Base-by-base conservation (phyloP, 2,888 invertebrate species). In the Philhelius pedissequus region DNA sequence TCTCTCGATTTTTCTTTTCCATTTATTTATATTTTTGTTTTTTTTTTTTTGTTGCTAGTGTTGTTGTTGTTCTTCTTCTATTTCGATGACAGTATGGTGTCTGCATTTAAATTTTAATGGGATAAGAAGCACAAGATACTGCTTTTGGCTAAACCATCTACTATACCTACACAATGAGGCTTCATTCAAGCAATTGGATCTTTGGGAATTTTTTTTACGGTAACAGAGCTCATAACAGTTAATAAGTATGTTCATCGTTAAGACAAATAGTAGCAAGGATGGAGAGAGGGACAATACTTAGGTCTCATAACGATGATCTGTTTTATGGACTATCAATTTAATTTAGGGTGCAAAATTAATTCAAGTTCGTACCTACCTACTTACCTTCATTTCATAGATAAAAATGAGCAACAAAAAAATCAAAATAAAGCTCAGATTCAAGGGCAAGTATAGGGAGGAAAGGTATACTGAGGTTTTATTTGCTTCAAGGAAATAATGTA, bases 101-200 rank as follows among this genome's bases (percentile, higher is more conserved):
- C 78, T 73, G 73, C 52, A 83, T 78, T 83, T 83, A 83, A 74
- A 83, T 74, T 83, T 83, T 83, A 83, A 78, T 83, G 73, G 73
- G 64, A 83, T 83, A 73, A 83, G 69, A 69, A 78, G 69, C 54
- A 74, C 50, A 64, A 74, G 54, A 74, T 56, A 82, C 73, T 60
- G 66, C 76, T 71, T 27, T 50, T 60, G 76, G 76, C 71, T 66
- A 48, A 30, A 48, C 43, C 64, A 70, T 15, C 48, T 52, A 48
- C n/a, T 11, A 45, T 38, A 9, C 20, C 50, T 27, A 30, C 11
- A 15, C 11, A 15, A 48, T 45, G 58, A 40, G 58, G 27, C 40
- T 68, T 56, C 11, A 9, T 32, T 82, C 43, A 60, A 27, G 43
- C 40, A 60, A 54, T 32, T 38, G 9, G 20, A 50, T 76, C 52